Evolutionary conservation across 2,797 vertebrate species (phyloP).

Genomic region (Thunnus albacares): DNA sequence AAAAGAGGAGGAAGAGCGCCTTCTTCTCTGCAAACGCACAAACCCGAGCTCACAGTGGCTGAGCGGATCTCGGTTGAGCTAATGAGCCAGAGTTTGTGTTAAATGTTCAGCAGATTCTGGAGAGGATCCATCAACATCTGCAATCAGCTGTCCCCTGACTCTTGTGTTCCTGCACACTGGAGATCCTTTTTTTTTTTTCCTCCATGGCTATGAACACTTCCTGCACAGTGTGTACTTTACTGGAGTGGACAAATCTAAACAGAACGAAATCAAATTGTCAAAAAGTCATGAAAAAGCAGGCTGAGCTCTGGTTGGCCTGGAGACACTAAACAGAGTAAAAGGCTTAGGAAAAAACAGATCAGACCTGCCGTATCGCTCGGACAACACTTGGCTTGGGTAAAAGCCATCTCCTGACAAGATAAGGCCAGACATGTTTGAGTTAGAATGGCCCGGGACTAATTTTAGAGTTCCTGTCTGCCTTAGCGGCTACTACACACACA

Average conservation of each 20-base stretch:
- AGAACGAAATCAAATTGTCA: slow-evolving; percentile 43
- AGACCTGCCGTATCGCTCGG: slow-evolving; percentile 40
- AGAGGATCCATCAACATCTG: slow-evolving; percentile 69
- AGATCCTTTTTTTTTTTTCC: slow-evolving; percentile 25
- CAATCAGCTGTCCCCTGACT: slow-evolving; percentile 61
- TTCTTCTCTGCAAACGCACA: slow-evolving; percentile 40
- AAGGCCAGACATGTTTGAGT: slow-evolving; percentile 69
- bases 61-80: slow-evolving; percentile 32
- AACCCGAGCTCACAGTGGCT: slow-evolving; percentile 17
- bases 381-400: slow-evolving; percentile 54
- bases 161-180: slow-evolving; percentile 45
- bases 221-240: slow-evolving; percentile 57
- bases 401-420: slow-evolving; percentile 68
- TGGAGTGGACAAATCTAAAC: slow-evolving; percentile 62
- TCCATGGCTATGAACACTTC: slow-evolving; percentile 38
- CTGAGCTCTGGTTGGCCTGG: slow-evolving; percentile 32
- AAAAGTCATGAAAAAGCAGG: slow-evolving; percentile 56
- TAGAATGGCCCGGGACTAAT: slow-evolving; percentile 66
- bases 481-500: slow-evolving; percentile 65
- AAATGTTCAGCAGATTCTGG: slow-evolving; percentile 40
- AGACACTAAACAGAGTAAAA: slow-evolving; percentile 34
- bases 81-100: slow-evolving; percentile 39
- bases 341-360: slow-evolving; percentile 26
- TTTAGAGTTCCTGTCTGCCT: slow-evolving; percentile 75
- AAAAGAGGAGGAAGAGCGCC: slow-evolving; percentile 35